These are phyloP conservation scores for Anolis apletophallus DNA, from an alignment of 2,797 vertebrate species.

Conservation along the genomic window DNA sequence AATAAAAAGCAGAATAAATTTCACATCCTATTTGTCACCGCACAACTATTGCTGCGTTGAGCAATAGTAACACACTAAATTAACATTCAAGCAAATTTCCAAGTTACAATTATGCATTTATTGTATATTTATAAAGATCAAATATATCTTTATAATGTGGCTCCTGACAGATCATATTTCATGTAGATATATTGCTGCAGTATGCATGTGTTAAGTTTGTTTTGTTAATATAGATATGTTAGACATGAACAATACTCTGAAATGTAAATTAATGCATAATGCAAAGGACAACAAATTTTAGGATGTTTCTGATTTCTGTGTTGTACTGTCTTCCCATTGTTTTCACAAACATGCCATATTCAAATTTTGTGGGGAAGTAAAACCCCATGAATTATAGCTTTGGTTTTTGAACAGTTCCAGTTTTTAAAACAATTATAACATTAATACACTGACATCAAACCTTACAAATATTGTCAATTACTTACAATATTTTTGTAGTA, in stretches of 20 bases:
- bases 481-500: slow-evolving; percentile 69
- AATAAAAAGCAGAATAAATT: slow-evolving; percentile 81
- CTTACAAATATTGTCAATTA: slow-evolving; percentile 68
- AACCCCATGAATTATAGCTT: slow-evolving; percentile 44
- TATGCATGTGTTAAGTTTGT: slow-evolving; percentile 27
- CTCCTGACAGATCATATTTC: slow-evolving; percentile 65
- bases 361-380: slow-evolving; percentile 16
- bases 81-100: slow-evolving; percentile 63
- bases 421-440: slow-evolving; percentile 44
- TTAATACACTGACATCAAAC: slow-evolving; percentile 49
- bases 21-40: slow-evolving; percentile 68
- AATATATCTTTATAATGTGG: slow-evolving; percentile 64
- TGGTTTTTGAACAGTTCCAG: slow-evolving; percentile 55
- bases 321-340: slow-evolving; percentile 32
- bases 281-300: slow-evolving; percentile 36
- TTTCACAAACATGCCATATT: slow-evolving; percentile 26
- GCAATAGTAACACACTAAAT: slow-evolving; percentile 63
- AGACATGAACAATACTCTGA: slow-evolving; percentile 41
- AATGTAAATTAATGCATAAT: slow-evolving; percentile 52
- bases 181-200: slow-evolving; percentile 52
- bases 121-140: slow-evolving; percentile 64
- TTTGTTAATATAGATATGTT: slow-evolving; percentile 59
- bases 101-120: slow-evolving; percentile 67
- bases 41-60: slow-evolving; percentile 70
- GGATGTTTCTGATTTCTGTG: slow-evolving; percentile 41